phyloP scores from a whole-genome alignment of 1,140 invertebrate genomes.

The Drosophila teissieri region DNA sequence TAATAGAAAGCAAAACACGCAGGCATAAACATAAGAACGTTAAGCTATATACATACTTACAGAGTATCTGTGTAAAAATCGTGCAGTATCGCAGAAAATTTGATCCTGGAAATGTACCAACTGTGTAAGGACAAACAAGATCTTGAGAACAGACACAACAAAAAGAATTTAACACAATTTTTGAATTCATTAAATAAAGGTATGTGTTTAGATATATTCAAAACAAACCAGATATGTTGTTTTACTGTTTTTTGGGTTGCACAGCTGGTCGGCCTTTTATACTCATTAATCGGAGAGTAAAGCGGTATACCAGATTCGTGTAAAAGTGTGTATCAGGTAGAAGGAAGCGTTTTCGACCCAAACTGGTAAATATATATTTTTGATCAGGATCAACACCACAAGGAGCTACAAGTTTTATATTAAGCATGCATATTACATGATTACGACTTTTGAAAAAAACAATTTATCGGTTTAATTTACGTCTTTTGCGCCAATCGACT shows the following conservation, averaged over 20 bases:
- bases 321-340: no score
- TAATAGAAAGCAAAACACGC: constrained; percentile 39
- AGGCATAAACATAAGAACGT: constrained; percentile 27
- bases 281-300: no score
- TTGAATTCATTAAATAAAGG: constrained; percentile 84
- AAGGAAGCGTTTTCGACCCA: no score
- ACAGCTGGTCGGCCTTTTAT: background rate
- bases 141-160: constrained; percentile 55
- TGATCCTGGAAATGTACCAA: constrained; percentile 65
- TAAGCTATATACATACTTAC: constrained; percentile 35
- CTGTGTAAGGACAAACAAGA: constrained; percentile 35
- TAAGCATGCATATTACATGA: no score
- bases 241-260: constrained; percentile 3
- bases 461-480: no score
- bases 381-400: no score
- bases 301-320: no score
- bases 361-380: no score
- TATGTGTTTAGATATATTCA: constrained; percentile 83
- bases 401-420: no score
- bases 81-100: constrained; percentile 38
- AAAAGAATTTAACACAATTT: constrained; percentile 82
- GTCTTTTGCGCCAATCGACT: no score
- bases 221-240: constrained; percentile 48
- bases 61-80: constrained; percentile 53
- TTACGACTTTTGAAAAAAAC: no score